phyloP scores from a whole-genome alignment of 2,797 vertebrate genomes.

The Garrulus glandarius region DNA sequence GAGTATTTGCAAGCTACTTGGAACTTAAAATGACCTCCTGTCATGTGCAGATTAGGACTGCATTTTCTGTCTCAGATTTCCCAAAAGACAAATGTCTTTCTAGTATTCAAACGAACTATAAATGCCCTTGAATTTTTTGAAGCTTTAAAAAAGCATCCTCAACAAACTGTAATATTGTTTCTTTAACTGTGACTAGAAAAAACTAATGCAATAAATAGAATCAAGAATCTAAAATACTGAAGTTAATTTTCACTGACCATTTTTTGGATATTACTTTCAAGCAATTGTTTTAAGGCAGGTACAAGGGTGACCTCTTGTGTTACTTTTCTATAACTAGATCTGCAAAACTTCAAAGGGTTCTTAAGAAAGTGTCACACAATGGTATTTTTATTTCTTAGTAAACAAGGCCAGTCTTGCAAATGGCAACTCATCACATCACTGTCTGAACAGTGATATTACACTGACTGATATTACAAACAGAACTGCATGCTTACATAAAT shows the following conservation, averaged over 20 bases:
- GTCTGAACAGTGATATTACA: background rate
- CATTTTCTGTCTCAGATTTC: background rate
- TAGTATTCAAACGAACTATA: background rate
- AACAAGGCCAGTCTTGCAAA: background rate
- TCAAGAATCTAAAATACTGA: background rate
- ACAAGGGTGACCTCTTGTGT: slow-evolving; percentile 57
- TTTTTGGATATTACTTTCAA: background rate
- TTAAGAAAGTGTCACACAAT: background rate
- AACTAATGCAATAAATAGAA: background rate
- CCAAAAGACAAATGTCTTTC: background rate
- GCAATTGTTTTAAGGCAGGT: slow-evolving; percentile 3
- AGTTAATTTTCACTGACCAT: background rate
- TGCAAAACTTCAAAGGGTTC: background rate
- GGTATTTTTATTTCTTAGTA: background rate
- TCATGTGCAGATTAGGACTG: background rate
- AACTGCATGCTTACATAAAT: background rate
- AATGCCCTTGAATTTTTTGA: background rate
- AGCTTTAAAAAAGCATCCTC: background rate
- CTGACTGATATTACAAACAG: background rate
- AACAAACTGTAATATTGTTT: background rate
- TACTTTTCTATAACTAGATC: background rate
- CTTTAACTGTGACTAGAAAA: background rate
- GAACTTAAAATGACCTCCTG: background rate
- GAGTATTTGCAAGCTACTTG: background rate
- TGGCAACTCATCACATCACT: background rate